These are phyloP conservation scores for Gymnopithys bicolor DNA, from an alignment of 2,797 vertebrate genomes.

Conservation along the genomic window DNA sequence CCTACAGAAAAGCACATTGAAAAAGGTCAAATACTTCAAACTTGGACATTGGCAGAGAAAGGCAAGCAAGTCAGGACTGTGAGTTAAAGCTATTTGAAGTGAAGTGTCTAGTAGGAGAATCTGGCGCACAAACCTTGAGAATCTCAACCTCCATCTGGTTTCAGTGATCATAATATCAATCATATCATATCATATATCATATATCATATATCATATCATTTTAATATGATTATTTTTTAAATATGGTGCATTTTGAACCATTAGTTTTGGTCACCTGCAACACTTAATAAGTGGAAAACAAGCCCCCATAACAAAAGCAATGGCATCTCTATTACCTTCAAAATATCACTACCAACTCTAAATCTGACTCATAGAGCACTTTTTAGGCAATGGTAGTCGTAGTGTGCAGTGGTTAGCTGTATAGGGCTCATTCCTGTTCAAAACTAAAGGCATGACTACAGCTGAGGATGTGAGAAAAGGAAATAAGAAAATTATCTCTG, in stretches of 20 bases:
- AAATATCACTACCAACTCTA: neutral
- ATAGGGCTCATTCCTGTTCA: neutral
- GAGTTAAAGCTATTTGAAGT: neutral
- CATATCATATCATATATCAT: too few species aligned
- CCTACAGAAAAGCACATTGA: neutral
- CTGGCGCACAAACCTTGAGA: neutral
- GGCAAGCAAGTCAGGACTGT: neutral
- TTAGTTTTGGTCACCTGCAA: neutral
- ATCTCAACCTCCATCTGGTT: neutral
- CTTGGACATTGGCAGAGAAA: neutral
- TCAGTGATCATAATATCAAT: neutral
- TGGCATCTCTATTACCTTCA: neutral
- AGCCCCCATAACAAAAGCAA: neutral
- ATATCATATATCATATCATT: neutral
- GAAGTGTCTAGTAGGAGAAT: neutral
- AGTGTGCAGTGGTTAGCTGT: neutral
- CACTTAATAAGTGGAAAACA: neutral
- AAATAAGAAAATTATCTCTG: constrained; percentile 1
- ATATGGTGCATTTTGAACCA: neutral
- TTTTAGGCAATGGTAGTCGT: neutral
- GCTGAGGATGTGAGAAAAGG: constrained; percentile 8
- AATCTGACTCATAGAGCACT: neutral
- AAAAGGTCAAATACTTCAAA: neutral
- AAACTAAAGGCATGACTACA: neutral
- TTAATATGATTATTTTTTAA: neutral